Evolutionary conservation across 1,140 invertebrate genomes (phyloP), one percentile per base, ranked within the genome.

Genomic region (Drosophila carrolli): DNA sequence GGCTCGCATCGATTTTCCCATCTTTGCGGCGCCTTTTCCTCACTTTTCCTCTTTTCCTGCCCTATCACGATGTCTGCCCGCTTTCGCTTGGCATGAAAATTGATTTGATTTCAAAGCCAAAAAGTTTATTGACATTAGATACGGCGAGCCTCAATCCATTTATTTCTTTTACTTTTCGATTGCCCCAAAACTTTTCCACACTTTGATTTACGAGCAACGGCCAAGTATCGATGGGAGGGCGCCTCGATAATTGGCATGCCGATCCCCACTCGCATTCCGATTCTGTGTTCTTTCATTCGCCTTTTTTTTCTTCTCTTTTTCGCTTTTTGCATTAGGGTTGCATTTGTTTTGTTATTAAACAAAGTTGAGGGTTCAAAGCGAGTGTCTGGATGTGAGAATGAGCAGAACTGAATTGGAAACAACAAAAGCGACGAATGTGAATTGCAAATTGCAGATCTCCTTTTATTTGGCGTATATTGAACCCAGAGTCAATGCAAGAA

Each of bases 101-200:
- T 86, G 81, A 81, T 89, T 80, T 79, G 60, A 74, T 70, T 89
- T 88, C 72, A 73, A 73, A 79, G 75, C 67, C 60, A 80, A 74
- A 53, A 79, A 83, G 84, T 89, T 88, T 89, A 89, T 89, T 88
- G 83, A 83, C 79, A 88, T 70, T 66, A 79, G 75, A 83, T 85
- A 81, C 77, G 67, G 63, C 38, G 40, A 16, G 29, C 38, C 37
- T 48, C 46, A 65, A 48, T n/a, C 35, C 43, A 58, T 68, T 67
- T 44, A 48, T 75, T 75, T 43, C 40, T 40, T 54, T 58, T 53
- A 48, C 44, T 67, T 66, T 58, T 56, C 48, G 8, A 47, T 38
- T 73, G 62, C 37, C 50, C 61, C 44, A 66, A 81, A 81, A 85
- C 59, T 75, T 85, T 85, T 84, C 77, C 81, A 84, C 73, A 55